Evolutionary conservation across 1,140 invertebrate species (phyloP), one percentile per base, ranked within the genome.

Genomic region (Bradynema listronoti): DNA sequence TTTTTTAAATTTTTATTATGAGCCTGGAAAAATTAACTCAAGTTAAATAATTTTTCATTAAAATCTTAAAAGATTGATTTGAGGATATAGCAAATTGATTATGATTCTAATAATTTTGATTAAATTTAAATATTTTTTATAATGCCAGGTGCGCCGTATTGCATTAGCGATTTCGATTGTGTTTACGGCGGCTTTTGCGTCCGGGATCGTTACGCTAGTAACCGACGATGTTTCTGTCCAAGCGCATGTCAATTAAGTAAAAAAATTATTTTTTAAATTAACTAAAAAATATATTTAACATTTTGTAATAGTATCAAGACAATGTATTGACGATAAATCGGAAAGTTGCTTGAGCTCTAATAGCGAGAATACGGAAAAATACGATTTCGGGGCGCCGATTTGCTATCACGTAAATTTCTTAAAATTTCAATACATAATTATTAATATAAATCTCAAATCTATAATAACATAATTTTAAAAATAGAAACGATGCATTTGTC

Each of bases 221-320:
- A 56, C 9, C 64, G 74, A 0, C 61, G 69, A 27, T 75, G 72
- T 53, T 33, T 75, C 41, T 75, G 72, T 45, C 71, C 72, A 1
- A 68, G 58, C 32, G 72, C 72, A 51, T 75, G 72, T 65, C 68
- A 71, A 43, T 33, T 69, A 19, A 72, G 74, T 74, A 54, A 22
- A 30, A 6, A 24, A 50, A 27, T 19, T 2, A 29, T 50, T 0
- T 1, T 1, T 6, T 7, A 7, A 6, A 30, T 24, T 27, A 2
- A 50, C 25, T 4, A 30, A 55, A 61, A 34, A 53, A 32, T 63
- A 14, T 29, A 11, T 30, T 54, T 41, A 14, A 27, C 41, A 9
- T 7, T 36, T 62, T 68, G 22, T 6, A 73, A 50, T 43, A 64
- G 62, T 71, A 19, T 71, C 70, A n/a, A 64, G 63, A 22, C 63